Evolutionary conservation across 2,888 invertebrate genomes (phyloP), one percentile per base, ranked within the genome.

Genomic region (Hofmannophila pseudospretella): DNA sequence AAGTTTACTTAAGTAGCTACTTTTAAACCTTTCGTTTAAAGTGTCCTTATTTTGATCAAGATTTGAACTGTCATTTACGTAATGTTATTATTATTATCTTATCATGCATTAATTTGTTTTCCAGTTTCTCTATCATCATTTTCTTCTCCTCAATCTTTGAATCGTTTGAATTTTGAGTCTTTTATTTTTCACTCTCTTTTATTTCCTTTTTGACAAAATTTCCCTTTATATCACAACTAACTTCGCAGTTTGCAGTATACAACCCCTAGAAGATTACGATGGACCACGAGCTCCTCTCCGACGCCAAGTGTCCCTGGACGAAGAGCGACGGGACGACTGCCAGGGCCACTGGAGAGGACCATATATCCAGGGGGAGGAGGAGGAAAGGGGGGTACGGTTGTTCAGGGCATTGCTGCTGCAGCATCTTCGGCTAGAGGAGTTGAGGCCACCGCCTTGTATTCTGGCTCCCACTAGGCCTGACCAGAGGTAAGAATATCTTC

Each of bases 271-370:
- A 58, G 85, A 85, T 41, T 79, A 78, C 35, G 80, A 84, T 25
- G 64, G 73, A 0, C 84, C 82, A 0, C 54, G 88, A 39, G 86
- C 87, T 0, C 88, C 88, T 0, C 63, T 88, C 0, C 70, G 72
- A 0, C 74, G 88, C 0, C 88, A 88, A 45, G 77, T 88, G 0
- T 88, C 88, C 1, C 42, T 88, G 12, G 88, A 88, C 13, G 88
- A 88, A 42, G 88, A 88, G 44, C 57, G 88, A 0, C 68, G 79
- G 0, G 86, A 86, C 37, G 86, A 85, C 54, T 88, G 81, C 44
- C 88, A 76, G 38, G 88, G 87, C 0, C 88, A 88, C 47, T 88
- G 87, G 77, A 54, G 72, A 31, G 77, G 80, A 0, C 64, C 71
- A 0, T 73, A 75, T 11, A 60, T 81, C 3, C 78, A 74, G 33